phyloP scores from a whole-genome alignment of 2,797 vertebrate genomes.

The Protonibea diacanthus region DNA sequence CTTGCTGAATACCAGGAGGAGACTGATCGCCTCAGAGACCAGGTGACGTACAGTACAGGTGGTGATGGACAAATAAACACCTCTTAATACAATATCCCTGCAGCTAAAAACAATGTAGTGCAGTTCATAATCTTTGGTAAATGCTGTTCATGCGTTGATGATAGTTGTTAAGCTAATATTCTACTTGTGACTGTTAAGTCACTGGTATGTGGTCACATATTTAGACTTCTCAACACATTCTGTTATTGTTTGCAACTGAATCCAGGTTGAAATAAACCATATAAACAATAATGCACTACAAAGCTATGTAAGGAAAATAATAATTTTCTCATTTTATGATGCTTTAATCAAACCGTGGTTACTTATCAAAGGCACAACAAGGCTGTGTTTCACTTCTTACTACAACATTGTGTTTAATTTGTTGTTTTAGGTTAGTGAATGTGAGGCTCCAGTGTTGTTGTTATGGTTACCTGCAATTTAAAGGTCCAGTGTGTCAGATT shows the following conservation, averaged over 20 bases:
- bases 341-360: neutral
- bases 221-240: neutral
- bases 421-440: neutral
- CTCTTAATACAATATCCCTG: neutral
- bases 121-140: neutral
- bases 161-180: neutral
- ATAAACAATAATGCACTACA: neutral
- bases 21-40: conserved; percentile 89
- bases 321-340: too few species aligned
- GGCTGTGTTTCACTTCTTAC: neutral
- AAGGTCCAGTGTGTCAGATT: neutral
- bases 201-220: neutral
- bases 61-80: neutral
- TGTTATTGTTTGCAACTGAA: neutral
- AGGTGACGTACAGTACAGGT: conserved; percentile 87
- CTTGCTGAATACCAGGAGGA: conserved; percentile 93
- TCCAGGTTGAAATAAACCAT: neutral
- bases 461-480: conserved; percentile 5
- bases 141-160: neutral
- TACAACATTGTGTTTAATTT: neutral
- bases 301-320: too few species aligned
- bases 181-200: neutral
- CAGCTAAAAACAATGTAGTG: neutral
- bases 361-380: neutral
- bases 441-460: neutral